phyloP scores from a whole-genome alignment of 1,140 invertebrate genomes.

The Caerostris extrusa region DNA sequence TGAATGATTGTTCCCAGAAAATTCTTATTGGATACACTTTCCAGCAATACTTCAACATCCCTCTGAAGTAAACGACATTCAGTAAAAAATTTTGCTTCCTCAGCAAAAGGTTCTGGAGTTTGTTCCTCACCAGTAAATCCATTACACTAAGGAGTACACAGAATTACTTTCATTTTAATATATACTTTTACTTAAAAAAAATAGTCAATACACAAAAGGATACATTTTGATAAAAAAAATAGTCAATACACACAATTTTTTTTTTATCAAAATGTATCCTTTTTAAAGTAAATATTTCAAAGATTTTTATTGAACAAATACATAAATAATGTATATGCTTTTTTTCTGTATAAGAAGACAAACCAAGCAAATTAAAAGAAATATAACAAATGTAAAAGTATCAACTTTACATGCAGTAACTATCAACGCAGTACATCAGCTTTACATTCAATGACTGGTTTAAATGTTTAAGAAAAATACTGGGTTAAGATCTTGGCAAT shows the following conservation, averaged over 20 bases:
- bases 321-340: too few relatives aligned
- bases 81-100: constrained; percentile 94
- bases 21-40: constrained; percentile 84
- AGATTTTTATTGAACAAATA: too few relatives aligned
- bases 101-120: constrained; percentile 87
- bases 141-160: constrained; percentile 4
- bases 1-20: constrained; percentile 97
- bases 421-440: too few relatives aligned
- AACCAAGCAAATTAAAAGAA: too few relatives aligned
- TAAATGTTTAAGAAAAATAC: too few relatives aligned
- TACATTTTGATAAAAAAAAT: not conserved
- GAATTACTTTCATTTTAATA: constrained; percentile 6
- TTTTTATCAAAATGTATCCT: too few relatives aligned
- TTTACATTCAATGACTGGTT: too few relatives aligned
- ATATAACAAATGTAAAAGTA: too few relatives aligned
- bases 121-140: constrained; percentile 80
- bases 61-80: constrained; percentile 95
- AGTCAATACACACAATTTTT: not conserved
- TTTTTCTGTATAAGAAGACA: too few relatives aligned
- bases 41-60: constrained; percentile 95
- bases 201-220: not conserved
- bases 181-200: not conserved
- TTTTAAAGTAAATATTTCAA: too few relatives aligned
- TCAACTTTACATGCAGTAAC: too few relatives aligned
- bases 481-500: too few relatives aligned